These are phyloP conservation scores for Latheticus oryzae DNA, from an alignment of 2,888 invertebrate species.

Conservation along the genomic window DNA sequence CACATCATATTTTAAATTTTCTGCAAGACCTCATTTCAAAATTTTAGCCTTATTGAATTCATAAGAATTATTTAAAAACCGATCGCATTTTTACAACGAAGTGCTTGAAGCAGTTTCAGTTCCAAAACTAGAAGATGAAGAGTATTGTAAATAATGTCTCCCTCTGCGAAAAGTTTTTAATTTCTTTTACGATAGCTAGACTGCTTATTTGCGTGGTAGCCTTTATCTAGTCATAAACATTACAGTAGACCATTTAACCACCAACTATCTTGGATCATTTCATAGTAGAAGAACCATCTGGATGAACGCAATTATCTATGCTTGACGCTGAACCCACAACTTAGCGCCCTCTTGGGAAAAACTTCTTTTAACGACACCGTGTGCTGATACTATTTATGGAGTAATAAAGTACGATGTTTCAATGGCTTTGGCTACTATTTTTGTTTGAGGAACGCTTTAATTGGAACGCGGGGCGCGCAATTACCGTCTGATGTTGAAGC, in stretches of 20 bases:
- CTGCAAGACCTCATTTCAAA: conserved; percentile 10
- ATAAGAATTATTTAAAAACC: conserved; percentile 41
- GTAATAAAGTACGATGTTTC: conserved; percentile 52
- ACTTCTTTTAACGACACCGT: conserved; percentile 56
- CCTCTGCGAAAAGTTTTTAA: conserved; percentile 51
- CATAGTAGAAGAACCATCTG: conserved; percentile 19
- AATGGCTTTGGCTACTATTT: conserved; percentile 40
- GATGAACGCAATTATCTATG: conserved; percentile 51
- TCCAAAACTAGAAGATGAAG: conserved; percentile 35
- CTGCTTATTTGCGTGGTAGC: conserved; percentile 49
- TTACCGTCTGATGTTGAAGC: conserved; percentile 21
- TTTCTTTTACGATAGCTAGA: conserved; percentile 52
- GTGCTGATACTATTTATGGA: conserved; percentile 53
- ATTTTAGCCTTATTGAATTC: conserved; percentile 37
- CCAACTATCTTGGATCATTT: conserved; percentile 10
- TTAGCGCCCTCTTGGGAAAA: conserved; percentile 53
- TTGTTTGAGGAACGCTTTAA: conserved; percentile 37
- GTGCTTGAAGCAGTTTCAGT: conserved; percentile 17
- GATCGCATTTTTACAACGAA: conserved; percentile 24
- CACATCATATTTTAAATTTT: conserved; percentile 21
- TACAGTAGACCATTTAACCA: conserved; percentile 42
- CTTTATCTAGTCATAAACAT: conserved; percentile 54
- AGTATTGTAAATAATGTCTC: conserved; percentile 49
- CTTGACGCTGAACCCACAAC: conserved; percentile 50
- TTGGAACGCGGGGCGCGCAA: conserved; percentile 34